phyloP scores from a whole-genome alignment of 2,888 invertebrate species.

The Caenorhabditis japonica region DNA sequence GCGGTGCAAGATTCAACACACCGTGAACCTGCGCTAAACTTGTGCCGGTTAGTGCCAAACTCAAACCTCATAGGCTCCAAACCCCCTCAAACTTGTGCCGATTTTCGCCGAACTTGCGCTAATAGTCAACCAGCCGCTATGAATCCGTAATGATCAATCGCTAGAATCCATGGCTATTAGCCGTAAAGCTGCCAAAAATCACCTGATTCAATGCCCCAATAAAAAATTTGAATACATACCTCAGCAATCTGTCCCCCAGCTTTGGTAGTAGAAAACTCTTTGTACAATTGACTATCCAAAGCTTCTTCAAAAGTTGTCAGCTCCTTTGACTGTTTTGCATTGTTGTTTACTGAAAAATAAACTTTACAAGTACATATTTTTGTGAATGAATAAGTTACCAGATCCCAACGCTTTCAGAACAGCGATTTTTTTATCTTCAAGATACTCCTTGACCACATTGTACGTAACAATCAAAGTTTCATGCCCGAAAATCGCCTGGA shows the following conservation, averaged over 20 bases:
- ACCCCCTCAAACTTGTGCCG: too few species aligned
- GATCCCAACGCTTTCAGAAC: slow-evolving; percentile 46
- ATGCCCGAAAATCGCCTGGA: slow-evolving; percentile 83
- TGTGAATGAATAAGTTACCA: slow-evolving; percentile 9
- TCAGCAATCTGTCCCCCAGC: slow-evolving; percentile 26
- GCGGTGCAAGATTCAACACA: too few species aligned
- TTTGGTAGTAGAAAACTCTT: slow-evolving; percentile 45
- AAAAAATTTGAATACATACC: slow-evolving; percentile 3
- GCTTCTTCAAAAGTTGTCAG: slow-evolving; percentile 34
- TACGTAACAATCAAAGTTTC: slow-evolving; percentile 38
- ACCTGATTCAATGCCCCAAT: too few species aligned
- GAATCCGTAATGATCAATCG: too few species aligned
- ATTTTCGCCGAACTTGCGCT: too few species aligned
- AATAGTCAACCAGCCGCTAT: too few species aligned
- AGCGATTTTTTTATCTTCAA: slow-evolving; percentile 35
- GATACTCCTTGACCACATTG: slow-evolving; percentile 33
- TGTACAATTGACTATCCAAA: slow-evolving; percentile 37
- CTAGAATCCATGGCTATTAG: too few species aligned
- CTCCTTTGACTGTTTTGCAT: slow-evolving; percentile 36
- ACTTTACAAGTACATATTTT: slow-evolving; percentile 1
- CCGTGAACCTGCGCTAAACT: too few species aligned
- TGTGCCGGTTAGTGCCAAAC: too few species aligned
- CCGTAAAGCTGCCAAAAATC: too few species aligned
- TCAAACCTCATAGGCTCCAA: too few species aligned
- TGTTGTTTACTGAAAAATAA: slow-evolving; percentile 34